Evolutionary conservation across 2,797 vertebrate genomes (phyloP), one percentile per base, ranked within the genome.

Genomic region (Saxicola maurus): DNA sequence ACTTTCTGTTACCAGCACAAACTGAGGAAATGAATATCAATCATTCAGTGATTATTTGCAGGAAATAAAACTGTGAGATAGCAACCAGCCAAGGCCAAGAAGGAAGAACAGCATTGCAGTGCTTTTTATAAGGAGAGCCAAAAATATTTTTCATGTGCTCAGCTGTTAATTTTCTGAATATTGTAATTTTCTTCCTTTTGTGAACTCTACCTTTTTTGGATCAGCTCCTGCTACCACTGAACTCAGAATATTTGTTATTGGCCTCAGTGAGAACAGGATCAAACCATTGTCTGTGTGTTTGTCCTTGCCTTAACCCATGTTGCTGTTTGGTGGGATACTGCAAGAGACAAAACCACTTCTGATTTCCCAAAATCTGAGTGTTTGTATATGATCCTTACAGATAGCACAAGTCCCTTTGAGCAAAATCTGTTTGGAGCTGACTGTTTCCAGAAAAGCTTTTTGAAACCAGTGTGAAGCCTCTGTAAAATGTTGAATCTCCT

Each of bases 1-100:
- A 48, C 57, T 94, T 81, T 87, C 57, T 89, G 61, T 84, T 86
- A 59, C 38, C 61, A 77, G 65, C 55, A 82, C 62, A 89, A 94
- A 81, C 55, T 52, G 51, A 87, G 92, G 88, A 94, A 91, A 62
- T 6, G 30, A 67, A 4, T 65, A 79, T 93, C 83, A 76, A 84
- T 94, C 84, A 78, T 73, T 87, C 35, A 7, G 73, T 75, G 82
- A 42, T 68, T 69, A 61, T 55, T 83, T 93, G 79, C 86, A 91
- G 89, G 94, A 94, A 95, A 80, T 69, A 77, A 65, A 91, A 92
- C 33, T 8, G 8, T 86, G 86, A 86, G 84, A 82, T 51, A 87
- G 83, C 74, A 87, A 37, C 31, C 55, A 43, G 66, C 48, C 42
- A 2, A 5, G 38, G 53, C 79, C 38, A 33, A 79, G 68, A 74